Percentiles rank a stretch among this genome's conserved stretches.
Evolutionary conservation across 2,888 invertebrate species (phyloP).

Genomic region (Caenorhabditis panamensis): DNA sequence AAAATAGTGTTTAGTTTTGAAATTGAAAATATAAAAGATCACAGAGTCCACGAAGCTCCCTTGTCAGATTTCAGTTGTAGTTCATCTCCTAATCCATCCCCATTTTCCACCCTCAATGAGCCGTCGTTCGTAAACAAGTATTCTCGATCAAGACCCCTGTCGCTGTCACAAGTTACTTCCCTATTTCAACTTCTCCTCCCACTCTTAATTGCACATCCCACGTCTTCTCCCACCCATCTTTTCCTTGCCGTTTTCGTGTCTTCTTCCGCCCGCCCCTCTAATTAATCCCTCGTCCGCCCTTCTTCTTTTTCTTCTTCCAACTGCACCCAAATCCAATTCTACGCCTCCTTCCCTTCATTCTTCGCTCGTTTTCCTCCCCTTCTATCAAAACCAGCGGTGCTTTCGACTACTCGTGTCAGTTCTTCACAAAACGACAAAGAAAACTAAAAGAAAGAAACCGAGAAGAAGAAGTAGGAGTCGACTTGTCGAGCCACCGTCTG

Average conservation of each 20-base stretch:
- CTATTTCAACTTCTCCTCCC: neutral
- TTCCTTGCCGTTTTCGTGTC: conserved; percentile 20
- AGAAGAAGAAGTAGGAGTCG: conserved; percentile 44
- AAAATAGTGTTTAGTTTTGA: conserved; percentile 29
- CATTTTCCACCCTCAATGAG: neutral
- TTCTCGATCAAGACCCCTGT: neutral
- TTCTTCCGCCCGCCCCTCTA: conserved; percentile 11
- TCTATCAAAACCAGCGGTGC: conserved; percentile 51
- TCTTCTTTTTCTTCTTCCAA: conserved; percentile 26
- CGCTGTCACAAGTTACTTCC: neutral
- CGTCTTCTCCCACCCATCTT: neutral
- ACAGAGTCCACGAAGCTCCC: neutral
- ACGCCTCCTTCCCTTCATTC: conserved; percentile 47
- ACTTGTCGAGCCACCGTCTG: conserved; percentile 4
- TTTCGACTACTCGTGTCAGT: conserved; percentile 20
- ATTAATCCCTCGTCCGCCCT: conserved; percentile 50
- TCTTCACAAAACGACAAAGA: conserved; percentile 47
- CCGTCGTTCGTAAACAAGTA: conserved; percentile 1
- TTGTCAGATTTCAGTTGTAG: neutral
- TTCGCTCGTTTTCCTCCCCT: conserved; percentile 37
- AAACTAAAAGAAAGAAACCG: conserved; percentile 60
- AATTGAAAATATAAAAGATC: neutral
- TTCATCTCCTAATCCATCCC: conserved; percentile 9
- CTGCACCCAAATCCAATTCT: conserved; percentile 56
- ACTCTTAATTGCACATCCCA: conserved; percentile 8